phyloP scores from a whole-genome alignment of 2,888 invertebrate genomes.

The Aphrophora alni region DNA sequence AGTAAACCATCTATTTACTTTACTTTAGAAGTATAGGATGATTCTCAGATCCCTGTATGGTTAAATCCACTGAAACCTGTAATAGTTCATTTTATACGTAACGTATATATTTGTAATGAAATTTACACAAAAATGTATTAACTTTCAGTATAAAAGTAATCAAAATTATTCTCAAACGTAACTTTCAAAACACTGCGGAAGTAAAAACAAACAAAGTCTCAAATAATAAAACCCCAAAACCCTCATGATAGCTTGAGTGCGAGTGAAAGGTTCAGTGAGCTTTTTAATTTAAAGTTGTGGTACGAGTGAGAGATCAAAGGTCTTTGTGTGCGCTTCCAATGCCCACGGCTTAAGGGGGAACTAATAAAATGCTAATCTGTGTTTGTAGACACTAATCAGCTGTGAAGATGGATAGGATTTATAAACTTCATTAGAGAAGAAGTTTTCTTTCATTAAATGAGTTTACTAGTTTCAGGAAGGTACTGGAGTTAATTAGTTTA shows the following conservation, averaged over 20 bases:
- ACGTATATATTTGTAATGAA: too few species aligned
- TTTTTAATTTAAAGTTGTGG: constrained; percentile 51
- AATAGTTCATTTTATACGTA: too few species aligned
- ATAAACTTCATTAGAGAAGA: not conserved
- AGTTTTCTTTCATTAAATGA: not conserved
- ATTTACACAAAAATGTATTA: too few species aligned
- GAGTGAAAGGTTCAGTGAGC: constrained; percentile 49
- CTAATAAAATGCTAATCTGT: constrained; percentile 55
- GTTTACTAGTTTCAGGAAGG: too few species aligned
- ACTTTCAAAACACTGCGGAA: not conserved
- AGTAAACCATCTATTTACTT: too few species aligned
- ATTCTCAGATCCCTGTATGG: too few species aligned
- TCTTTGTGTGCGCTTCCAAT: constrained; percentile 58
- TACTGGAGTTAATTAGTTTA: not conserved
- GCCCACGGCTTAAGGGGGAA: constrained; percentile 41
- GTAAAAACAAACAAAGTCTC: not conserved
- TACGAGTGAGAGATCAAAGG: constrained; percentile 61
- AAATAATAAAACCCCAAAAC: not conserved
- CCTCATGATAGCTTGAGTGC: constrained; percentile 39
- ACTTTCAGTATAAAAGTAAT: too few species aligned
- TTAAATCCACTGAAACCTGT: too few species aligned
- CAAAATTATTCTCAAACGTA: not conserved
- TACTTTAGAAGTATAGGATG: too few species aligned
- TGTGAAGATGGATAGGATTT: constrained; percentile 29
- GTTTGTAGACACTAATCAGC: constrained; percentile 52